These are phyloP conservation scores for Diadophis punctatus DNA, from an alignment of 2,113 vertebrate species.

Conservation along the genomic window DNA sequence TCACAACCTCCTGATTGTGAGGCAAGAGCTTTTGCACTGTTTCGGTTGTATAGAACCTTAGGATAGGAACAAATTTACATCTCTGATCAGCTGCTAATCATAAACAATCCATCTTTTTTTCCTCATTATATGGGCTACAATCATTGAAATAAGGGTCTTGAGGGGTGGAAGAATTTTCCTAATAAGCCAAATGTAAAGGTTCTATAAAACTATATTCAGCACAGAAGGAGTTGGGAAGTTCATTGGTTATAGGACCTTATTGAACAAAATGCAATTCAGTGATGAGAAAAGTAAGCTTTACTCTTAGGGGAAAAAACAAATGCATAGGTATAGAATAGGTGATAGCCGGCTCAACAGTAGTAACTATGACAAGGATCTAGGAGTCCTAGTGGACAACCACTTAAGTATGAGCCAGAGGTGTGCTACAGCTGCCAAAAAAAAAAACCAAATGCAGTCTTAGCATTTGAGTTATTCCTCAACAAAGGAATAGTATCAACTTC, in stretches of 20 bases:
- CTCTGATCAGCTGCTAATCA: not conserved
- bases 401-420: not conserved
- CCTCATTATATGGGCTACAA: not conserved
- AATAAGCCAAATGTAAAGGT: not conserved
- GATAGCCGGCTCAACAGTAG: too few relatives aligned
- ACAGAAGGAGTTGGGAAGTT: not conserved
- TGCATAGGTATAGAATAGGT: too few relatives aligned
- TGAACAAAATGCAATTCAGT: not conserved
- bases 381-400: too few relatives aligned
- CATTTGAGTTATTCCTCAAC: too few relatives aligned
- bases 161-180: not conserved
- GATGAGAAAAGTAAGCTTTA: not conserved
- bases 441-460: not conserved
- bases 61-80: not conserved
- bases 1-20: too few relatives aligned
- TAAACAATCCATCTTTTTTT: not conserved
- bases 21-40: not conserved
- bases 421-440: not conserved
- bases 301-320: too few relatives aligned
- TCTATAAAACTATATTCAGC: not conserved
- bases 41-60: not conserved
- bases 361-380: too few relatives aligned
- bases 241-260: not conserved
- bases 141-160: not conserved
- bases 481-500: not conserved